phyloP scores from a whole-genome alignment of 37 sponge, comb jelly and placozoan species.

The Halichondria panicea region DNA sequence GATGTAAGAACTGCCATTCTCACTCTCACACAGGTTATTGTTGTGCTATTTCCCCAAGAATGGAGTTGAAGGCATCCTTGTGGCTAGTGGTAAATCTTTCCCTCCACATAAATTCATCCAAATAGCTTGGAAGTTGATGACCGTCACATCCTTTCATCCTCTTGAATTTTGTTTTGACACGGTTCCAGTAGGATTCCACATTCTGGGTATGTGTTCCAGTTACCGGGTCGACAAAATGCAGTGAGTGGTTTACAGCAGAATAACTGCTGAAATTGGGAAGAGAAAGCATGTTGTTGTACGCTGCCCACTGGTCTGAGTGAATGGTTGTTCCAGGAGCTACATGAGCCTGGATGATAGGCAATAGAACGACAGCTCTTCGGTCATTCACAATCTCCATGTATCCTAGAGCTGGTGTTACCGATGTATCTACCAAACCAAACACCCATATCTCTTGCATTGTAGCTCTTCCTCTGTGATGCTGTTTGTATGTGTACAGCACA shows the following conservation, averaged over 20 bases:
- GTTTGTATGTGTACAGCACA: not conserved
- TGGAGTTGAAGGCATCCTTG: not conserved
- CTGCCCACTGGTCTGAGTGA: conserved; percentile 60
- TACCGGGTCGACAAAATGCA: conserved; percentile 44
- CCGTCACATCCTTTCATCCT: conserved; percentile 50
- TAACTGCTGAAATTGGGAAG: conserved; percentile 43
- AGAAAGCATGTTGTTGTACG: conserved; percentile 26
- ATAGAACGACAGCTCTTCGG: conserved; percentile 49
- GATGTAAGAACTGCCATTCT: too few relatives aligned
- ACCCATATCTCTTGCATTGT: conserved; percentile 62
- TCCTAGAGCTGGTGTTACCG: conserved; percentile 33
- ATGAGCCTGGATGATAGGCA: conserved; percentile 62
- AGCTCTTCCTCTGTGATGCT: conserved; percentile 60
- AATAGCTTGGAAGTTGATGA: conserved; percentile 37
- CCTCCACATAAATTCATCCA: conserved; percentile 83
- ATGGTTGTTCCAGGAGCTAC: conserved; percentile 38
- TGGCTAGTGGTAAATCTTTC: conserved; percentile 39
- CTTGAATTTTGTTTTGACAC: conserved; percentile 60
- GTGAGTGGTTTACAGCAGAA: conserved; percentile 14
- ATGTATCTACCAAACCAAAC: conserved; percentile 69
- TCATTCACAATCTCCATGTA: conserved; percentile 57
- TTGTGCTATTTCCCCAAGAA: conserved; percentile 27
- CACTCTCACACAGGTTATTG: too few relatives aligned
- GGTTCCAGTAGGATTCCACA: conserved; percentile 69
- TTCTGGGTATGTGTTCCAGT: conserved; percentile 67